A percentile compares a stretch with the other conserved stretches of the same genome.
These are phyloP conservation scores for Leptinotarsa lineolata DNA, from an alignment of 1,140 invertebrate genomes.

Conservation along the genomic window DNA sequence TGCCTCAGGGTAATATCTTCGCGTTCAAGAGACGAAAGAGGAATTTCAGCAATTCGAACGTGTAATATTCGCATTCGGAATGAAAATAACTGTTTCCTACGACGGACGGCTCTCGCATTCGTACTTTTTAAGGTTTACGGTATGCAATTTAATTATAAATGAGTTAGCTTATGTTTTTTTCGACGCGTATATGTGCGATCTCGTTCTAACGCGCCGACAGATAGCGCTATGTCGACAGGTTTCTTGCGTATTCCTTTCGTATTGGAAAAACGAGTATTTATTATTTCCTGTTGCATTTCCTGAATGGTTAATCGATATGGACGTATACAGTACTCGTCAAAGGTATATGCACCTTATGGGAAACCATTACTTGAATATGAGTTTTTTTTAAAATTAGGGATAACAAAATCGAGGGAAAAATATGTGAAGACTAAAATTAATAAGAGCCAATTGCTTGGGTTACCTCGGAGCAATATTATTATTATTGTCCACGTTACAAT, in stretches of 20 bases:
- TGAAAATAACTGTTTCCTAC: neutral
- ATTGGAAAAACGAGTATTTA: neutral
- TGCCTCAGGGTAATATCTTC: neutral
- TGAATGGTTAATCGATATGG: neutral
- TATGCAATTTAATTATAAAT: conserved; percentile 9
- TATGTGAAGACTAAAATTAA: too few species aligned
- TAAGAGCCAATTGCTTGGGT: too few species aligned
- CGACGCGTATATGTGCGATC: neutral
- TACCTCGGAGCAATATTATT: too few species aligned
- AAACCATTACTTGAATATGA: too few species aligned
- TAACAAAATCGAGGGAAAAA: too few species aligned
- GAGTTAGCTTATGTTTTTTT: neutral
- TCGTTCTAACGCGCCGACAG: neutral
- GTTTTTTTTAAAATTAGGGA: too few species aligned
- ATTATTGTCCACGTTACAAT: too few species aligned
- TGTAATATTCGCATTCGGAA: conserved; percentile 8
- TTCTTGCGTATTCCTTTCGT: neutral
- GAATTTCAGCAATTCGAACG: conserved; percentile 1
- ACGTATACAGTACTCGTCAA: neutral
- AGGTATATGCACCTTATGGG: too few species aligned
- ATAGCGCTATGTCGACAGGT: neutral
- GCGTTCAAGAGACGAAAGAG: neutral
- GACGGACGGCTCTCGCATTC: neutral
- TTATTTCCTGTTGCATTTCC: conserved; percentile 5
- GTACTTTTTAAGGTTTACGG: conserved; percentile 6